Evolutionary conservation across 2,113 vertebrate genomes (phyloP).

Genomic region (Macheiramphus alcinus): DNA sequence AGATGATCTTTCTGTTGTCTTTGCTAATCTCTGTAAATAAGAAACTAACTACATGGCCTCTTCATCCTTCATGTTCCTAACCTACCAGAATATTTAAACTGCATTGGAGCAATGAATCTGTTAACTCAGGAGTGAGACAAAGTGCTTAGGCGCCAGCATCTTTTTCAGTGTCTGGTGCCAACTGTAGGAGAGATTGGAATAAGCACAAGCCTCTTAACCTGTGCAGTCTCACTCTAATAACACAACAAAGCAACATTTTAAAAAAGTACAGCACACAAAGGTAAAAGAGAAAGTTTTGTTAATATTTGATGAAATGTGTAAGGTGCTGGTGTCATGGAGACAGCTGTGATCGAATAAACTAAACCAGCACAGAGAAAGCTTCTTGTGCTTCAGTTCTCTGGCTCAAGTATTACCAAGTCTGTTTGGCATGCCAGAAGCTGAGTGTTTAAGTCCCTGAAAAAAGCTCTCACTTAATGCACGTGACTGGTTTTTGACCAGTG

Average conservation of each 20-base stretch:
- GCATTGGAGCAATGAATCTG: neutral
- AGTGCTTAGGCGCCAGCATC: neutral
- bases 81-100: neutral
- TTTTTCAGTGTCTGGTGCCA: neutral
- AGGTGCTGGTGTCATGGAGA: neutral
- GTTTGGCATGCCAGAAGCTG: neutral
- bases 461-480: neutral
- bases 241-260: neutral
- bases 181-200: neutral
- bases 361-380: neutral
- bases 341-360: neutral
- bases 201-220: neutral
- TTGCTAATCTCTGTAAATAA: neutral
- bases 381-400: neutral
- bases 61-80: neutral
- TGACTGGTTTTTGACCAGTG: neutral
- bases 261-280: neutral
- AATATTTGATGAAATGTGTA: neutral
- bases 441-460: neutral
- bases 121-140: neutral
- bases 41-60: neutral
- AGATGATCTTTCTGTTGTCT: neutral
- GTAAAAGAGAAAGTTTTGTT: neutral
- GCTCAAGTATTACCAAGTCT: neutral
- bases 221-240: neutral